Conservation (phyloP, 2,797 vertebrate species). For the Phoxinus dragarum region DNA sequence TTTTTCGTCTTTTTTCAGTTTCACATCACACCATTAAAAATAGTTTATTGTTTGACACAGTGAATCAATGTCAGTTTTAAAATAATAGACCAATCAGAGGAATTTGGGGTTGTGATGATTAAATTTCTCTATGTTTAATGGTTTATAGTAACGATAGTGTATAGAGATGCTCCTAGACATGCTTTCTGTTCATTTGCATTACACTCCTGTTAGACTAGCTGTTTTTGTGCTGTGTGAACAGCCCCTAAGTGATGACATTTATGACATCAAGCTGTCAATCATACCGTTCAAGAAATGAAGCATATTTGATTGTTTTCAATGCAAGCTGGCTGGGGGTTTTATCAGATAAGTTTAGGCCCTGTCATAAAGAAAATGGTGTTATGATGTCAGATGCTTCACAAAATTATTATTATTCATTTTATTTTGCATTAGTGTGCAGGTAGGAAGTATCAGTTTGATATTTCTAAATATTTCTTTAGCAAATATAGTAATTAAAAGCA, state of each 20-base stretch:
- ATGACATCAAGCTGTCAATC: background rate
- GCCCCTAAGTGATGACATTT: conserved; percentile 1
- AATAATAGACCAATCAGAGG: background rate
- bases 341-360: background rate
- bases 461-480: background rate
- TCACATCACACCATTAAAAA: background rate
- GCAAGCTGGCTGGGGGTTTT: background rate
- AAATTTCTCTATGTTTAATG: background rate
- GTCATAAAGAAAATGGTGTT: background rate
- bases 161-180: background rate
- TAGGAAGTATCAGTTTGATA: background rate
- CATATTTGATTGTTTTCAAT: background rate
- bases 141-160: background rate
- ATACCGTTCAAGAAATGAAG: background rate
- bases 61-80: background rate
- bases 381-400: background rate
- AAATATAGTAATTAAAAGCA: background rate
- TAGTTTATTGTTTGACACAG: background rate
- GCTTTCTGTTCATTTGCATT: background rate
- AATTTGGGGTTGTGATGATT: background rate
- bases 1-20: background rate
- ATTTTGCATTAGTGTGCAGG: background rate
- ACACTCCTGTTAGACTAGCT: background rate
- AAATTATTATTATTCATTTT: background rate
- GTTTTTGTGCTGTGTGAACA: background rate